These are phyloP conservation scores for Thomomys bottae DNA, from an alignment of 2,113 vertebrate genomes.

Conservation along the genomic window DNA sequence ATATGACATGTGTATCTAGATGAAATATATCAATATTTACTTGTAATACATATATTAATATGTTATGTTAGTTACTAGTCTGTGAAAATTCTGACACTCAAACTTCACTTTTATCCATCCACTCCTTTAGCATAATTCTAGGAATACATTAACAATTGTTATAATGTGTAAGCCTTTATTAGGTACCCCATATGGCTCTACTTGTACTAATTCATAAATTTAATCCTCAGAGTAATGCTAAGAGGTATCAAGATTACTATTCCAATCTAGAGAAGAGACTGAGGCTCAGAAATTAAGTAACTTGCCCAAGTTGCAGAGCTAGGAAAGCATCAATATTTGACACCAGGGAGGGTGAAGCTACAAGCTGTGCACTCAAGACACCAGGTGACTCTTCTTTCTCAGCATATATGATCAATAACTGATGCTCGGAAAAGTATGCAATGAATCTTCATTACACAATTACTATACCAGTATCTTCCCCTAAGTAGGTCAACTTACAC, in stretches of 20 bases:
- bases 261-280: not conserved
- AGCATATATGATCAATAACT: not conserved
- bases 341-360: not conserved
- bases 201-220: not conserved
- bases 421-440: not conserved
- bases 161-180: not conserved
- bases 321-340: not conserved
- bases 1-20: not conserved
- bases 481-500: not conserved
- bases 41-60: not conserved
- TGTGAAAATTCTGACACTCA: not conserved
- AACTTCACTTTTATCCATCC: not conserved
- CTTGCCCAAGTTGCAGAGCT: not conserved
- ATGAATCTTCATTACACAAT: not conserved
- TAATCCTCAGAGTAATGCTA: not conserved
- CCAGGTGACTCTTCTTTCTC: not conserved
- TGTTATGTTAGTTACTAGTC: not conserved
- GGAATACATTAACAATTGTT: not conserved
- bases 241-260: not conserved
- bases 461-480: not conserved
- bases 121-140: not conserved
- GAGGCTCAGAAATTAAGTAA: conserved; percentile 11
- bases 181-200: not conserved
- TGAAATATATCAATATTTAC: too few species aligned
- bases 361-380: not conserved